A percentile compares a stretch with the other conserved stretches of the same genome.
Conservation (phyloP, 2,113 vertebrate species). For the Diadophis punctatus region DNA sequence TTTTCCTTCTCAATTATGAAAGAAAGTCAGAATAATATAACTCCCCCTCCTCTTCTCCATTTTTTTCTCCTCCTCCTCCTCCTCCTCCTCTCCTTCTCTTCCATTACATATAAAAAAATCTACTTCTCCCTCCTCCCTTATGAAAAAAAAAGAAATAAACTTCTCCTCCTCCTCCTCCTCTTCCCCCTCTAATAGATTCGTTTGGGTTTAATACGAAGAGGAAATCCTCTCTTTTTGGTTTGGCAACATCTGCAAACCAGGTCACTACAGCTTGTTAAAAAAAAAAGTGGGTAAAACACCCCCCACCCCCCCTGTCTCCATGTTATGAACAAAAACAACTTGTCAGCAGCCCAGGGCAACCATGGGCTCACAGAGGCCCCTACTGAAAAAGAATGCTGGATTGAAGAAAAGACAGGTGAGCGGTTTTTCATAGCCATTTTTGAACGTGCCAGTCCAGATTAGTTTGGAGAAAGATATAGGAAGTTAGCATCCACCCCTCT, state of each 20-base stretch:
- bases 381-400: background rate
- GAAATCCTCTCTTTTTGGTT: too few species aligned
- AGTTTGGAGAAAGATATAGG: conserved; percentile 31
- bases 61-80: background rate
- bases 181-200: too few species aligned
- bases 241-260: too few species aligned
- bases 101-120: too few species aligned
- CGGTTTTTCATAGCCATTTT: background rate
- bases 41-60: background rate
- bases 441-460: conserved; percentile 4
- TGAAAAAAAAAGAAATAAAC: too few species aligned
- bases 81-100: too few species aligned
- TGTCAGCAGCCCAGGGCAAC: background rate
- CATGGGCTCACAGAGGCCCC: background rate
- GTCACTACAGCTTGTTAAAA: background rate
- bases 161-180: too few species aligned
- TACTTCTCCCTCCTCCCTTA: too few species aligned
- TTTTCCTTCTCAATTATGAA: background rate
- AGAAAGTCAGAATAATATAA: background rate
- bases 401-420: background rate
- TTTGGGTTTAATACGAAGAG: too few species aligned
- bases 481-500: too few species aligned
- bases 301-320: background rate
- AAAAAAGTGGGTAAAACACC: background rate
- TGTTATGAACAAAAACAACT: background rate